Evolutionary conservation across 2,797 vertebrate genomes (phyloP), one percentile per base, ranked within the genome.

Genomic region (Graptemys geographica): DNA sequence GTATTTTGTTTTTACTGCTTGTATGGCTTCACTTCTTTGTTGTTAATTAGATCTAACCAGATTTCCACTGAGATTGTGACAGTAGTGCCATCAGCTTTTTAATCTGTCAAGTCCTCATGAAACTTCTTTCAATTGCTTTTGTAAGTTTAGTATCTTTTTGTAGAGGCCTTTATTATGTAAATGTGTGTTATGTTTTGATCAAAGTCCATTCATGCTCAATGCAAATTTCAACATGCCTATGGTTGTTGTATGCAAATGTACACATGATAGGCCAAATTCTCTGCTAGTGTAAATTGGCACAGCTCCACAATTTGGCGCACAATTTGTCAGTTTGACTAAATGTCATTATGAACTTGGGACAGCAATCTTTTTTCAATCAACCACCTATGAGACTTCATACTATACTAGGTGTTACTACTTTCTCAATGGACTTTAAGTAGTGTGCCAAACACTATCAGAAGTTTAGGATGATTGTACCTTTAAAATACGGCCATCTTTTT

Each of bases 31-130:
- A 59, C 2, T 12, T 88, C 49, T 95, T 93, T 92, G 44, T 88
- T 90, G 55, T 85, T 95, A 95, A 95, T 88, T 83, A 95, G 87
- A 96, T 95, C 94, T 97, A 88, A 11, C 47, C 84, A 81, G 31
- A 92, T 95, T 93, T 97, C 88, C 87, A 3, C 83, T n/a, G 86
- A 90, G 85, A 84, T 15, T 72, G 53, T 84, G 87, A 90, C 91
- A 89, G 87, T 31, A 81, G 44, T 90, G n/a, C n/a, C 57, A 65
- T 74, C 89, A 93, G 53, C 72, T 95, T 95, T 69, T 94, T 94
- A 90, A 90, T 90, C 94, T 92, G 25, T 79, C 74, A 87, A 85
- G 83, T 85, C 81, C 81, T 83, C 15, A 8, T 80, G 88, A 93
- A 94, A 91, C 27, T 15, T 83, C 9, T 84, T 91, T 87, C 37